These are phyloP conservation scores for Drosophila quinaria DNA, from an alignment of 2,888 invertebrate species.

Conservation along the genomic window DNA sequence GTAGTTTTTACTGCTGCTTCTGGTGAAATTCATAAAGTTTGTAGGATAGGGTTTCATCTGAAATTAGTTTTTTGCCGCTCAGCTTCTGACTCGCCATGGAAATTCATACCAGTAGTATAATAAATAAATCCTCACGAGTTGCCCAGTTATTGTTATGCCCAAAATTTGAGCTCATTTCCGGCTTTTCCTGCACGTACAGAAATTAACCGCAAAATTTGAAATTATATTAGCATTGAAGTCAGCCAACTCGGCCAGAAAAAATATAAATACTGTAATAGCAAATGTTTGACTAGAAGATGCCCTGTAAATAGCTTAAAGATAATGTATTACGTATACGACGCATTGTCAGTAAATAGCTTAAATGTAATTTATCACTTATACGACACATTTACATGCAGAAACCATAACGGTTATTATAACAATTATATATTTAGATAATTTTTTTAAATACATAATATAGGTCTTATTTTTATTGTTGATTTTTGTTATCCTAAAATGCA, in stretches of 20 bases:
- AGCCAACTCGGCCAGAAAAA: conserved; percentile 43
- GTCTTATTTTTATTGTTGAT: too few relatives aligned
- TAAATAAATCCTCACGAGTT: conserved; percentile 33
- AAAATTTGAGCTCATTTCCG: conserved; percentile 65
- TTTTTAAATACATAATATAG: background rate
- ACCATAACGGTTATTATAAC: too few relatives aligned
- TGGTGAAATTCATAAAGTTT: conserved; percentile 70
- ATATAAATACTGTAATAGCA: background rate
- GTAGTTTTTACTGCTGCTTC: conserved; percentile 33
- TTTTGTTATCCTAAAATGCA: too few relatives aligned
- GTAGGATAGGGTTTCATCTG: conserved; percentile 31
- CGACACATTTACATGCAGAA: too few relatives aligned
- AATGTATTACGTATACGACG: background rate
- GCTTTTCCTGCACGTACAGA: conserved; percentile 39
- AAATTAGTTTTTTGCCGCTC: conserved; percentile 61
- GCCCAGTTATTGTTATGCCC: conserved; percentile 29
- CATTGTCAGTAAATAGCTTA: too few relatives aligned
- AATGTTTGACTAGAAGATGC: background rate
- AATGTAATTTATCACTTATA: too few relatives aligned
- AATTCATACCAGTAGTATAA: conserved; percentile 38
- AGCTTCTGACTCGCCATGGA: conserved; percentile 18
- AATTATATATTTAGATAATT: too few relatives aligned
- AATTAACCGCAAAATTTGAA: conserved; percentile 78
- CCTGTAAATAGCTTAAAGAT: background rate
- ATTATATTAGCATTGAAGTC: conserved; percentile 74